phyloP scores from a whole-genome alignment of 2,888 invertebrate genomes.

The Dryococelus australis region DNA sequence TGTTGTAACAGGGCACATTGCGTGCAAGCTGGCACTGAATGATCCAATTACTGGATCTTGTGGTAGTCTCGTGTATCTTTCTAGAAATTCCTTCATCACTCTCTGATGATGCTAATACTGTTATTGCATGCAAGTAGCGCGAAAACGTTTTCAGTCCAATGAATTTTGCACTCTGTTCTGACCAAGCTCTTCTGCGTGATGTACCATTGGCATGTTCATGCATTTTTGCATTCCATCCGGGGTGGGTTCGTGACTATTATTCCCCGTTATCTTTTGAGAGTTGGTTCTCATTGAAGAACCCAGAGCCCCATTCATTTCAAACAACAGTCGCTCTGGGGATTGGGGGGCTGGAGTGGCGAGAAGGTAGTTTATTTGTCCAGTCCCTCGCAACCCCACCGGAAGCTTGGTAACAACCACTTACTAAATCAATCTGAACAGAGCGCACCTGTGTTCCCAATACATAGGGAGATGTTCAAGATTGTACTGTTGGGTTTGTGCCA shows the following conservation, averaged over 20 bases:
- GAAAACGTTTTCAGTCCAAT: no score
- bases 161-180: no score
- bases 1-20: no score
- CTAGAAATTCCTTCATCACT: no score
- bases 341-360: not conserved
- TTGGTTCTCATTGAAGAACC: not conserved
- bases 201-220: no score
- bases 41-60: no score
- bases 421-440: not conserved
- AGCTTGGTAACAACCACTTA: not conserved
- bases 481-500: not conserved
- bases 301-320: not conserved
- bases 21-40: no score
- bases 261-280: not conserved
- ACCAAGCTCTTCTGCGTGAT: no score
- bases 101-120: no score
- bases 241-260: not conserved
- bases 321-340: not conserved
- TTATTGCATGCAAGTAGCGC: no score
- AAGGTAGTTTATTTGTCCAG: not conserved
- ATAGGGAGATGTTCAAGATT: not conserved
- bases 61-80: no score
- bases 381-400: not conserved
- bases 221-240: not conserved
- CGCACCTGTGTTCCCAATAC: constrained; percentile 8